Evolutionary conservation across 1,140 invertebrate genomes (phyloP), one percentile per base, ranked within the genome.

Genomic region (Lysiphlebus fabarum): DNA sequence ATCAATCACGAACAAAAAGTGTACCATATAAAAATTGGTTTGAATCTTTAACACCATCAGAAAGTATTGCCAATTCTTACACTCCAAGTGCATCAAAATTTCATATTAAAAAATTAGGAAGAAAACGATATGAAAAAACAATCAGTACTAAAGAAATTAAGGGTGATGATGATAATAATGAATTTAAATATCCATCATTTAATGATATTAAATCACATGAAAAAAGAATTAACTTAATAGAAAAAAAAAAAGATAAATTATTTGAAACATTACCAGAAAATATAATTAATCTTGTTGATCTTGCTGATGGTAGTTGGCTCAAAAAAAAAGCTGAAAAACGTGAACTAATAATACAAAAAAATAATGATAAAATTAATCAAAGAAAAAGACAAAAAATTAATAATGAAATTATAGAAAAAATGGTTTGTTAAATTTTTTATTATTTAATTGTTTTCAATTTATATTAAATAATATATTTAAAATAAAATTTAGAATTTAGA

Each of bases 21-120:
- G 80, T 83, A 0, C 82, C 84, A 0, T 82, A 82, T 57, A 79
- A 82, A 63, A 77, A 86, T 65, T 76, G 79, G 36, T 81, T 81
- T 53, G 71, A 80, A 40, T 83, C 83, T 64, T 74, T 80, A 10
- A 85, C 83, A 61, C 87, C 87, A 5, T 82, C 79, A 43, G 87
- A 90, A 73, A 83, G 81, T 43, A 87, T 87, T 53, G 86, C 82
- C 51, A 83, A 78, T 65, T 77, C 76, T 59, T 87, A 83, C 63
- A 84, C 82, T 4, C 85, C 84, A n/a, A 67, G 72, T 51, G 79
- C 82, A 1, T 75, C 75, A 33, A 70, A 77, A 60, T 73, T 87
- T 45, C 77, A 78, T 60, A 68, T 86, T 17, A 75, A 75, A 66
- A 78, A 81, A 63, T 62, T 87, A 42, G 76, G 77, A 37, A 73